phyloP scores from a whole-genome alignment of 2,797 vertebrate genomes.

The Karalla daura region DNA sequence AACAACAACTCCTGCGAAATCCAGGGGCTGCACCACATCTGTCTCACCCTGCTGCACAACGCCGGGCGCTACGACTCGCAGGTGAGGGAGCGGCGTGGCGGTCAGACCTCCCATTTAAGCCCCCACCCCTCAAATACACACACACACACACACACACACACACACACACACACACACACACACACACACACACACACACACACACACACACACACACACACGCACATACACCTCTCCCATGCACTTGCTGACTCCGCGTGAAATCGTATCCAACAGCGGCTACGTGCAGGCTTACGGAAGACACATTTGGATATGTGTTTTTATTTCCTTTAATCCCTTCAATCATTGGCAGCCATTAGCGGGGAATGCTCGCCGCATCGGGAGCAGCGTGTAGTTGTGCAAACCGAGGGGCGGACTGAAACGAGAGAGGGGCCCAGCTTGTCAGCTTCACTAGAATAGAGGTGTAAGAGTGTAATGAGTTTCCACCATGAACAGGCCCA shows the following conservation, averaged over 20 bases:
- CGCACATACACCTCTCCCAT: neutral
- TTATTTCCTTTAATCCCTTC: constrained; percentile 61
- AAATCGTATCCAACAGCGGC: constrained; percentile 10
- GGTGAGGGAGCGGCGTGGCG: constrained; percentile 75
- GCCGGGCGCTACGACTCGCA: constrained; percentile 96
- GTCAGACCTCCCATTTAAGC: neutral
- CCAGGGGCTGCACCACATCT: constrained; percentile 93
- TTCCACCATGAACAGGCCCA: constrained; percentile 15
- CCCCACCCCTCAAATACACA: too few relatives aligned
- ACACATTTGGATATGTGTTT: constrained; percentile 33
- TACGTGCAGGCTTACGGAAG: neutral
- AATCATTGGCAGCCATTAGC: constrained; percentile 60
- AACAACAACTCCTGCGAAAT: constrained; percentile 97
- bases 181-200: too few relatives aligned
- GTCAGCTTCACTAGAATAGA: constrained; percentile 68
- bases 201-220: neutral
- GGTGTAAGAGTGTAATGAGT: constrained; percentile 37
- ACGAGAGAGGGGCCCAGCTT: constrained; percentile 69
- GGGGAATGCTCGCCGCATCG: constrained; percentile 57
- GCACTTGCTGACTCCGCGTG: neutral
- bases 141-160: neutral
- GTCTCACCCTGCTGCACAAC: constrained; percentile 96
- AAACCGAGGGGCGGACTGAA: constrained; percentile 60
- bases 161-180: neutral
- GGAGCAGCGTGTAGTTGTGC: constrained; percentile 50